These are phyloP conservation scores for Oreonectes daqikongensis DNA, from an alignment of 2,797 vertebrate genomes.

Conservation along the genomic window DNA sequence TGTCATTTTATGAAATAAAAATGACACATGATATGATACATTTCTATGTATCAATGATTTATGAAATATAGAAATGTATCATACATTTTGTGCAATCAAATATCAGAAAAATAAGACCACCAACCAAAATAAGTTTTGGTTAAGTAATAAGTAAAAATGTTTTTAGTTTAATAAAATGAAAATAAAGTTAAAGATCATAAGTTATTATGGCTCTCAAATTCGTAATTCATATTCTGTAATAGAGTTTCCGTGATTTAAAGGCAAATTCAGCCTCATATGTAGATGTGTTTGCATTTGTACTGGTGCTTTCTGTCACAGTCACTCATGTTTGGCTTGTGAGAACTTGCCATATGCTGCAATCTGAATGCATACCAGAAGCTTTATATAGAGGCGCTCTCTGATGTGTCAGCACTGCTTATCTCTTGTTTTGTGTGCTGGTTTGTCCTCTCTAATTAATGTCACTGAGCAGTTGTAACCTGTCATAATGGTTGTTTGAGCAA, in stretches of 20 bases:
- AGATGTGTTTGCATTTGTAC: slow-evolving; percentile 43
- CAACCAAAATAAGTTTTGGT: too few relatives aligned
- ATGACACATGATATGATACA: too few relatives aligned
- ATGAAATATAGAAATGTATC: too few relatives aligned
- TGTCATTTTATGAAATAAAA: too few relatives aligned
- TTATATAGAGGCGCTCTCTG: slow-evolving; percentile 41
- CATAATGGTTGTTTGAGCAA: slow-evolving; percentile 36
- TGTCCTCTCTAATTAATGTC: slow-evolving; percentile 37
- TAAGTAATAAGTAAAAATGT: too few relatives aligned
- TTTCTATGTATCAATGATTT: too few relatives aligned
- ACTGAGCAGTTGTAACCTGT: slow-evolving; percentile 14
- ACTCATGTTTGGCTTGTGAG: slow-evolving; percentile 49
- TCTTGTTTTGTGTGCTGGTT: slow-evolving; percentile 34
- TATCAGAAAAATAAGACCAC: too few relatives aligned
- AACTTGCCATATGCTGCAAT: slow-evolving; percentile 58
- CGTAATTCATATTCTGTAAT: not conserved
- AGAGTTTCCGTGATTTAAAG: slow-evolving; percentile 35
- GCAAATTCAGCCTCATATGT: slow-evolving; percentile 18
- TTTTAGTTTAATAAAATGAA: too few relatives aligned
- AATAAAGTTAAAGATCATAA: too few relatives aligned
- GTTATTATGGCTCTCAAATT: too few relatives aligned
- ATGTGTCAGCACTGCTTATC: slow-evolving; percentile 30
- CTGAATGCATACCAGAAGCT: slow-evolving; percentile 47
- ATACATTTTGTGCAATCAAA: too few relatives aligned
- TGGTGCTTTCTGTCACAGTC: slow-evolving; percentile 34